These are phyloP conservation scores for Pogonus chalceus DNA, from an alignment of 1,140 invertebrate species.

Conservation along the genomic window DNA sequence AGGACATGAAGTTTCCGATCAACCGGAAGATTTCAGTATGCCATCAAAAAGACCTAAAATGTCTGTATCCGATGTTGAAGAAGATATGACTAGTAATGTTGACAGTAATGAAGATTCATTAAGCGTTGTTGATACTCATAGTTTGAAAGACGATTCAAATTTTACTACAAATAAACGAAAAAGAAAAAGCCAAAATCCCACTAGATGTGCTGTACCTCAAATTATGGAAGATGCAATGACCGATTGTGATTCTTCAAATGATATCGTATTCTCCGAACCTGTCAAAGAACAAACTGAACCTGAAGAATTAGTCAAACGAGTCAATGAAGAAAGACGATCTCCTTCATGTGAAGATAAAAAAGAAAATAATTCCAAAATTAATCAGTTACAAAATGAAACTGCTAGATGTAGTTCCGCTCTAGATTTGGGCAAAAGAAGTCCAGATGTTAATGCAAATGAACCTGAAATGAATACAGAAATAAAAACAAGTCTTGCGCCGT, in stretches of 20 bases:
- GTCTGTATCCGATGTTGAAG: slow-evolving; percentile 53
- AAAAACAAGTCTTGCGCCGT: slow-evolving; percentile 32
- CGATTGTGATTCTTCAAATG: slow-evolving; percentile 55
- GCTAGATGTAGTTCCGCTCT: slow-evolving; percentile 23
- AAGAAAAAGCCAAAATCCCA: slow-evolving; percentile 86
- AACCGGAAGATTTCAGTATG: slow-evolving; percentile 57
- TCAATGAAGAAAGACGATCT: slow-evolving; percentile 18
- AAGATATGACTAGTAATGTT: slow-evolving; percentile 52
- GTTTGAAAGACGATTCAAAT: slow-evolving; percentile 40
- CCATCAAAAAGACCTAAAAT: slow-evolving; percentile 48
- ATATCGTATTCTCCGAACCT: slow-evolving; percentile 34
- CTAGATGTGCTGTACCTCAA: slow-evolving; percentile 58
- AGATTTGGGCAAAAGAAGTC: slow-evolving; percentile 28
- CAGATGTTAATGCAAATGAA: slow-evolving; percentile 33
- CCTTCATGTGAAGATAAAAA: slow-evolving; percentile 12
- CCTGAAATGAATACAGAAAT: slow-evolving; percentile 29
- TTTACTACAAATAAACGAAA: slow-evolving; percentile 56
- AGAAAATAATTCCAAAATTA: slow-evolving; percentile 12
- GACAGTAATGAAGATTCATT: slow-evolving; percentile 67
- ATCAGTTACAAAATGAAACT: slow-evolving; percentile 16
- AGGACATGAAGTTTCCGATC: slow-evolving; percentile 33
- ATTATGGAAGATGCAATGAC: slow-evolving; percentile 38
- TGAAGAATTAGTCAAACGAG: slow-evolving; percentile 16
- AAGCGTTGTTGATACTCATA: slow-evolving; percentile 43
- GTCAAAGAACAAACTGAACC: slow-evolving; percentile 25